Conservation (phyloP, 2,888 invertebrate genomes). For the Nymphalis urticae region DNA sequence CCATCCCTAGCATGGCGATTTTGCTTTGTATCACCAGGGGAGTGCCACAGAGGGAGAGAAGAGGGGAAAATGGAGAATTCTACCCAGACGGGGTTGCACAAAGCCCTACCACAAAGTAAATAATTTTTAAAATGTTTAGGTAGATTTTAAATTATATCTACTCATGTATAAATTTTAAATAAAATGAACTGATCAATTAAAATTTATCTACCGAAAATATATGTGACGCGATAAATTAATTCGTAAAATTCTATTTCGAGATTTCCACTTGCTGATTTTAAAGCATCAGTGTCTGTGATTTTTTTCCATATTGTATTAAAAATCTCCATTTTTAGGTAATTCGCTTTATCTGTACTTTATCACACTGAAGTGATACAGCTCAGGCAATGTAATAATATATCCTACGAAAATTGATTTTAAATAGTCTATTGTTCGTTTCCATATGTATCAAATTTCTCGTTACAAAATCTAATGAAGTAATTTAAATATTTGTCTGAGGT, state of each 20-base stretch:
- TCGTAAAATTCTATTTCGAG: constrained; percentile 66
- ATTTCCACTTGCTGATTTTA: constrained; percentile 59
- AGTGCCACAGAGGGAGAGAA: no score
- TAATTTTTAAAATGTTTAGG: no score
- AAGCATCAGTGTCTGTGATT: constrained; percentile 57
- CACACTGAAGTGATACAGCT: neutral
- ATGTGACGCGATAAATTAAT: constrained; percentile 59
- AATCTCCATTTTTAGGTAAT: constrained; percentile 48
- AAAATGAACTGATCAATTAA: neutral
- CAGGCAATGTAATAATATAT: constrained; percentile 9
- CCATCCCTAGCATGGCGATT: no score
- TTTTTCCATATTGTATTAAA: constrained; percentile 51
- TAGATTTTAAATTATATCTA: no score
- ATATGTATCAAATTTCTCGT: neutral
- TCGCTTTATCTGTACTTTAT: neutral
- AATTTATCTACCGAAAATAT: constrained; percentile 57
- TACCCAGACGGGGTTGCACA: no score
- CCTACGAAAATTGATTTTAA: constrained; percentile 17
- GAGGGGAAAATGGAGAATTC: no score
- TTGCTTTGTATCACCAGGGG: no score
- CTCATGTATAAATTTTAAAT: no score
- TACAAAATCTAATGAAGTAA: neutral
- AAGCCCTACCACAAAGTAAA: no score
- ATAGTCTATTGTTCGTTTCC: constrained; percentile 24
- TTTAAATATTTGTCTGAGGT: neutral